These are phyloP conservation scores for Agrypnus murinus DNA, from an alignment of 2,888 invertebrate genomes.

Conservation along the genomic window DNA sequence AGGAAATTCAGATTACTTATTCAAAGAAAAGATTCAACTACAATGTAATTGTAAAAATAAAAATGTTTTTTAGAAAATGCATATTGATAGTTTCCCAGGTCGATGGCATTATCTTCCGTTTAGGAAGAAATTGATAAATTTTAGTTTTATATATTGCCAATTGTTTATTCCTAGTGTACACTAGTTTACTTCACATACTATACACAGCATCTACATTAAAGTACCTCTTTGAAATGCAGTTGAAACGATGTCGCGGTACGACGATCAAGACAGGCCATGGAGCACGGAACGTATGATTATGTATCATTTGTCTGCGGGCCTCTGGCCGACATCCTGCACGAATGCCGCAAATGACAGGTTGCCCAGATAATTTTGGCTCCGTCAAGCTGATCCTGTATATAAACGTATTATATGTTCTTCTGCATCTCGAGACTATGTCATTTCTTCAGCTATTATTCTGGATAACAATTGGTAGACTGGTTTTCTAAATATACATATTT, in stretches of 20 bases:
- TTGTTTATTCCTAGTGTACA: too few relatives aligned
- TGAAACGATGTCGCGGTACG: slow-evolving; percentile 47
- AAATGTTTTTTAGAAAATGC: too few relatives aligned
- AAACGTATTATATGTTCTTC: slow-evolving; percentile 46
- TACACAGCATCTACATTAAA: not conserved
- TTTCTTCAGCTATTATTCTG: slow-evolving; percentile 44
- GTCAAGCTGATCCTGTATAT: slow-evolving; percentile 46
- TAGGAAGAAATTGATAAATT: too few relatives aligned
- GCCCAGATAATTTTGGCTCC: slow-evolving; percentile 56
- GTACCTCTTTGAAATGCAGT: slow-evolving; percentile 37
- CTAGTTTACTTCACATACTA: too few relatives aligned
- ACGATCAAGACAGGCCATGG: slow-evolving; percentile 54
- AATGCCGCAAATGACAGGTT: slow-evolving; percentile 64
- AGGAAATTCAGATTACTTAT: too few relatives aligned
- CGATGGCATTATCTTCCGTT: too few relatives aligned
- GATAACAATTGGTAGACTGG: slow-evolving; percentile 41
- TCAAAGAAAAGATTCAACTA: too few relatives aligned
- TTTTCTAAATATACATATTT: too few relatives aligned
- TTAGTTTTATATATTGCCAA: too few relatives aligned
- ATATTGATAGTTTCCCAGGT: too few relatives aligned
- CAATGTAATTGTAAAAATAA: too few relatives aligned
- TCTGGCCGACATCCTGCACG: slow-evolving; percentile 62
- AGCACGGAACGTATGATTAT: slow-evolving; percentile 62
- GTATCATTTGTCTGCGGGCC: slow-evolving; percentile 64
- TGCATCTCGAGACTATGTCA: slow-evolving; percentile 52